Base-by-base conservation (phyloP, 1,140 invertebrate genomes). In the Lasioglossum baleicum region DNA sequence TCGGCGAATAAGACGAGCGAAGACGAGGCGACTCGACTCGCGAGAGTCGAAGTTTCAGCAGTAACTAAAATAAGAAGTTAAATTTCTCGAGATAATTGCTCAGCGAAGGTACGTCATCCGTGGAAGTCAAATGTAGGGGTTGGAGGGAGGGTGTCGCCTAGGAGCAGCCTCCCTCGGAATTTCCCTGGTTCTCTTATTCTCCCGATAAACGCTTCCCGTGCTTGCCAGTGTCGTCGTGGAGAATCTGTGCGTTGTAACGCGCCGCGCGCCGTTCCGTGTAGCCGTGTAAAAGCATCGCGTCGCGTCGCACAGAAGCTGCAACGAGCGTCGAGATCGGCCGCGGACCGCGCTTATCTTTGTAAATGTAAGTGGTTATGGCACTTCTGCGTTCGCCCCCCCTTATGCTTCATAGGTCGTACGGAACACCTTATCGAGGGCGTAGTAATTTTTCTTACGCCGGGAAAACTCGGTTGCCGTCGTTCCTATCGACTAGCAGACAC, bases 361-460 rank as follows among this genome's bases (percentile, higher is more conserved):
- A 22, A 72, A 65, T 22, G 69, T 56, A 65, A 72, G 42, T 61
- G 68, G 75, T 78, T 78, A 78, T 71, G 44, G 60, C 31, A 44
- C 60, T 56, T 20, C 40, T 10, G 31, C 60, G 68, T 64, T 72
- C 31, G 22, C 68, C 69, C 35, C 31, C 31, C 35, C 35, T 72
- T 72, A 58, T 65, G 76, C 26, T 78, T 72, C 76, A 31, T 72
- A 56, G 60, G 44, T 65, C n/a, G 60, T 63, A 44, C 15, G 15
- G 15, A 10, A 20, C 31, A 6, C 35, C 76, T 51, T 78, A 72
- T 78, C 76, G 60, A 20, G 35, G 44, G 17, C 35, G 35, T 44
- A 44, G 53, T 64, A 64, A 72, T 72, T 78, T 61, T 65, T 78
- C 69, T 53, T n/a, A 53, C 60, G 58, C 13, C 35, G 35, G 35